phyloP scores from a whole-genome alignment of 2,797 vertebrate species.

The Chrosomus eos region DNA sequence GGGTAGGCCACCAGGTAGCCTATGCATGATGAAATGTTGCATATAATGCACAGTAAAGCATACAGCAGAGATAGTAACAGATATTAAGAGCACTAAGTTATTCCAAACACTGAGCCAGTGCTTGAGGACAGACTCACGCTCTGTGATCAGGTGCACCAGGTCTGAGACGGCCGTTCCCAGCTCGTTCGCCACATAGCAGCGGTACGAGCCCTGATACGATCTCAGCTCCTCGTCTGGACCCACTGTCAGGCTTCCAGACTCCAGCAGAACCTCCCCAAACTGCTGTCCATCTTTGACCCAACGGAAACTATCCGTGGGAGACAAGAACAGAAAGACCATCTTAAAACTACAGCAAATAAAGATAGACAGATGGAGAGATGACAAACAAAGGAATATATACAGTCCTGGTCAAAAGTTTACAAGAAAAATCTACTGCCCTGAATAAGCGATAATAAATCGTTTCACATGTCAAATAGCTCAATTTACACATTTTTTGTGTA shows the following conservation, averaged over 20 bases:
- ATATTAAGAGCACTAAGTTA: not conserved
- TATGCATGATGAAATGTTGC: slow-evolving; percentile 36
- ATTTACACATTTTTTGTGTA: not conserved
- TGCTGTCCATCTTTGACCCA: slow-evolving; percentile 58
- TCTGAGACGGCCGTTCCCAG: slow-evolving; percentile 57
- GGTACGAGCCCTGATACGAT: slow-evolving; percentile 66
- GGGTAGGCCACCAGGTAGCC: slow-evolving; percentile 51
- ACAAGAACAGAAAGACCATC: not conserved
- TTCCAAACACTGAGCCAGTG: not conserved
- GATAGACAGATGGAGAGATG: not conserved
- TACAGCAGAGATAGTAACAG: not conserved
- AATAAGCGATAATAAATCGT: not conserved
- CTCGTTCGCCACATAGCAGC: slow-evolving; percentile 60
- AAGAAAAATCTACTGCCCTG: not conserved
- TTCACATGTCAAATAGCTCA: not conserved
- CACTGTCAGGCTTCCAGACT: slow-evolving; percentile 27
- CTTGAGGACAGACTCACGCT: slow-evolving; percentile 54
- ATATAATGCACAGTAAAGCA: not conserved
- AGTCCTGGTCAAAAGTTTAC: not conserved
- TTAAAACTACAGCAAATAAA: not conserved
- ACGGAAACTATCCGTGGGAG: slow-evolving; percentile 45
- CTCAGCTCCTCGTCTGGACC: slow-evolving; percentile 51
- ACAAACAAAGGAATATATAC: not conserved
- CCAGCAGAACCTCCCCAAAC: slow-evolving; percentile 10
- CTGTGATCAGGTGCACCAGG: slow-evolving; percentile 47